phyloP scores from a whole-genome alignment of 2,888 invertebrate genomes.

The Spilosoma lubricipeda region DNA sequence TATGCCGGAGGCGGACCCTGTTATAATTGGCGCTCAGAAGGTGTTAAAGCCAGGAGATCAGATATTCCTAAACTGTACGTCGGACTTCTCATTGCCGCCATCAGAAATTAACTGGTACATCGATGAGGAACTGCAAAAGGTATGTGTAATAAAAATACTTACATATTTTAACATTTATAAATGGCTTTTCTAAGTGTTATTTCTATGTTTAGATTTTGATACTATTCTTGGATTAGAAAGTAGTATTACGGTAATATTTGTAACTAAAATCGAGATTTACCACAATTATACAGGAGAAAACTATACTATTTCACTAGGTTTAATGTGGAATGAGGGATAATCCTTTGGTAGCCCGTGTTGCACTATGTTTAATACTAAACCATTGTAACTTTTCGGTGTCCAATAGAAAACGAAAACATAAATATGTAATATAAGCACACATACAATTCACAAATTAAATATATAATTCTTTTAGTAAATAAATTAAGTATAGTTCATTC shows the following conservation, averaged over 20 bases:
- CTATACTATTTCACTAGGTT: no score
- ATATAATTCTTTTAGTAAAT: no score
- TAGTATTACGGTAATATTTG: not conserved
- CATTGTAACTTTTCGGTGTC: not conserved
- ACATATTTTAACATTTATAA: constrained; percentile 29
- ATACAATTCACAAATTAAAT: no score
- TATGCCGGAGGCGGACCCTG: constrained; percentile 78
- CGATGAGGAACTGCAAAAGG: constrained; percentile 81
- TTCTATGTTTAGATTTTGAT: constrained; percentile 35
- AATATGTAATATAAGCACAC: no score
- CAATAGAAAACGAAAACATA: not conserved
- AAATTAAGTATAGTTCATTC: no score
- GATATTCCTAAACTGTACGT: constrained; percentile 79
- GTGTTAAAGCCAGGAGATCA: constrained; percentile 80
- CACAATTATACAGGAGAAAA: not conserved
- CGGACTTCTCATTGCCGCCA: constrained; percentile 80
- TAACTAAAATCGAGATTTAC: not conserved
- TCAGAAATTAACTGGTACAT: constrained; percentile 84
- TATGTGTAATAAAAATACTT: constrained; percentile 55
- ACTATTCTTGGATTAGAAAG: not conserved
- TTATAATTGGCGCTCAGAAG: constrained; percentile 78
- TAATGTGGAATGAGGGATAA: no score
- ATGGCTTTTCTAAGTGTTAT: constrained; percentile 7
- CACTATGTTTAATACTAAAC: not conserved
- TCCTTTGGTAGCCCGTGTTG: no score